Conservation (phyloP, 1,140 invertebrate genomes). For the Platyscapa corneri region DNA sequence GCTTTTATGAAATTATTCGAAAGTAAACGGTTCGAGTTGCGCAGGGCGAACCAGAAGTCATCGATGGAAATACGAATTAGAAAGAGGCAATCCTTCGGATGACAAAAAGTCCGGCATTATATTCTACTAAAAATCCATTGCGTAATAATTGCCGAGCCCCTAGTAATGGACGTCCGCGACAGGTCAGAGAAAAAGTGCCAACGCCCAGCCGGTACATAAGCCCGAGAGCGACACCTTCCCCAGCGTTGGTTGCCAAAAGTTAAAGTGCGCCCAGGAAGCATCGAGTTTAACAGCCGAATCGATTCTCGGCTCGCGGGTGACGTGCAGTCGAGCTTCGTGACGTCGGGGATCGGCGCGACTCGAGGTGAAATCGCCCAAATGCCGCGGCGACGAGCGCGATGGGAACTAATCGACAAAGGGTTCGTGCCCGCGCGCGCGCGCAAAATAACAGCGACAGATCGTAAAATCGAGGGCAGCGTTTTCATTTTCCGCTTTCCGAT, state of each 20-base stretch:
- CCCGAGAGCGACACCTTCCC: background rate
- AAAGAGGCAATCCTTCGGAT: no score
- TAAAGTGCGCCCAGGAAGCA: no score
- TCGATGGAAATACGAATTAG: background rate
- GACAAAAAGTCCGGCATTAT: no score
- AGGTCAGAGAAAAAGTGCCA: no score
- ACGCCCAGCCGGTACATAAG: no score
- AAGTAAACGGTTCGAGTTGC: background rate
- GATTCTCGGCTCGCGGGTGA: slow-evolving; percentile 13
- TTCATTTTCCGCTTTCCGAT: background rate
- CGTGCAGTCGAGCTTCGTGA: background rate
- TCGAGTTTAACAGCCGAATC: slow-evolving; percentile 7
- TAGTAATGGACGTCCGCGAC: no score
- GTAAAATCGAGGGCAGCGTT: background rate
- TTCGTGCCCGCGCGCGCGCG: background rate
- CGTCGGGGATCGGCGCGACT: background rate
- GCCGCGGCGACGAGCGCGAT: slow-evolving; percentile 9
- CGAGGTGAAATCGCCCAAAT: slow-evolving; percentile 15
- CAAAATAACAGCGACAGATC: background rate
- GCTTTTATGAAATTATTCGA: background rate
- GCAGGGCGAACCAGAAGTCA: background rate
- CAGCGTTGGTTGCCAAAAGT: background rate
- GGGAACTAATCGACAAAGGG: slow-evolving; percentile 31
- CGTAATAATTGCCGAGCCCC: no score
- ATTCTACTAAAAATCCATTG: no score